Evolutionary conservation across 1,140 invertebrate species (phyloP), one percentile per base, ranked within the genome.

Genomic region (Drosophila persimilis): DNA sequence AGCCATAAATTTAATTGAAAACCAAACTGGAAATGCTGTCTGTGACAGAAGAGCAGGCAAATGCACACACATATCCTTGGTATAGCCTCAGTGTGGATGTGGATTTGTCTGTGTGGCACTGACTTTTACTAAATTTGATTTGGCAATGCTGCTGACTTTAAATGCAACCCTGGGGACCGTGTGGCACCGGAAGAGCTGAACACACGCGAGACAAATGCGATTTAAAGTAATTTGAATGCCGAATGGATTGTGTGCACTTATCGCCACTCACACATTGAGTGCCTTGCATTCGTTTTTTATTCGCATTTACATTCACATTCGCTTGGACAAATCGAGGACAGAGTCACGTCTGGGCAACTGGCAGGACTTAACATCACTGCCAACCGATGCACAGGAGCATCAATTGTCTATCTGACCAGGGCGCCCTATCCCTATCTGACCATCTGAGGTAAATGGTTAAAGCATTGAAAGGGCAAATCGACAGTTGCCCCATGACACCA

Each of bases 1-100:
- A 74, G 81, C 81, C 81, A 85, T 85, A 85, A 85, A 85, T 85
- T 85, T 85, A 85, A 85, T 85, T 85, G 81, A 85, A 86, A 88
- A 75, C 74, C 83, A 73, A 81, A 81, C 79, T 86, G 69, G 65
- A 47, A 26, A 56, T 50, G 65, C 83, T 86, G 81, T 78, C 77
- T 81, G 60, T 85, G 81, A 81, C 81, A 85, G 77, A 59, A 45
- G 39, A 73, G 47, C 39, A 15, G 45, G 56, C 47, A 39, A 60
- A 43, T 67, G 35, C 65, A 56, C 20, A n/a, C 22, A 17, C 45
- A 45, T 52, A 35, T 13, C 24, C 24, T 26, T 26, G 5, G 24
- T 26, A 26, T 5, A 5, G 24, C 24, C 24, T 26, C 24, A 4
- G 50, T 54, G 26, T 51, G 76, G 7, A 3, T 61, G 50, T 70